Conservation (phyloP, 1,140 invertebrate species). For the Agrypnia vestita region DNA sequence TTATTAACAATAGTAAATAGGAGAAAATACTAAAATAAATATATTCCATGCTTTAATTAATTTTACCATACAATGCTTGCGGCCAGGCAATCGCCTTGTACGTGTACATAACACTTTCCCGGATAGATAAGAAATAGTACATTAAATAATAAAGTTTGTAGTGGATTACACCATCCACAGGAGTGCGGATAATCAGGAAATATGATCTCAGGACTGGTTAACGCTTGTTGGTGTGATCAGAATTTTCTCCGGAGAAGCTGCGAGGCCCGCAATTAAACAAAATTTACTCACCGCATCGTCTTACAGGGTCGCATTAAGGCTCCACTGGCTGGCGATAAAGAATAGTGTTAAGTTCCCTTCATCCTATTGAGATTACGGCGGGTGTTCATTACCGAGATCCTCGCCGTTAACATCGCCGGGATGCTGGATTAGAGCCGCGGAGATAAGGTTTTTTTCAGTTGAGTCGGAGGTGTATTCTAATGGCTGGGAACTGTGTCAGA, state of each 20-base stretch:
- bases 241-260: neutral
- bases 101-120: too few relatives aligned
- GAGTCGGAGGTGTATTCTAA: slow-evolving; percentile 1
- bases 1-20: too few relatives aligned
- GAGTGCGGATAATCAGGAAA: neutral
- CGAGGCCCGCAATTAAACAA: slow-evolving; percentile 6
- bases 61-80: too few relatives aligned
- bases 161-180: too few relatives aligned
- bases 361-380: slow-evolving; percentile 16
- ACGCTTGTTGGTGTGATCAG: neutral
- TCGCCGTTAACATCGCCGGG: slow-evolving; percentile 1
- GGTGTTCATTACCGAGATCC: slow-evolving; percentile 7
- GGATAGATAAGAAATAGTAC: too few relatives aligned
- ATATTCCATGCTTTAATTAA: too few relatives aligned
- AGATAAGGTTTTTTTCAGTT: slow-evolving; percentile 16
- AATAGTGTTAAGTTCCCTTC: slow-evolving; percentile 14
- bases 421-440: slow-evolving; percentile 3
- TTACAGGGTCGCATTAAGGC: slow-evolving; percentile 1
- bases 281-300: slow-evolving; percentile 9
- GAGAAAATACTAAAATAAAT: too few relatives aligned
- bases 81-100: too few relatives aligned
- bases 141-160: too few relatives aligned
- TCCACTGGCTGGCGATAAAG: slow-evolving; percentile 14
- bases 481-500: neutral
- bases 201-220: neutral